Base-by-base conservation (phyloP, 2,888 invertebrate genomes). In the Torymus tubicola region DNA sequence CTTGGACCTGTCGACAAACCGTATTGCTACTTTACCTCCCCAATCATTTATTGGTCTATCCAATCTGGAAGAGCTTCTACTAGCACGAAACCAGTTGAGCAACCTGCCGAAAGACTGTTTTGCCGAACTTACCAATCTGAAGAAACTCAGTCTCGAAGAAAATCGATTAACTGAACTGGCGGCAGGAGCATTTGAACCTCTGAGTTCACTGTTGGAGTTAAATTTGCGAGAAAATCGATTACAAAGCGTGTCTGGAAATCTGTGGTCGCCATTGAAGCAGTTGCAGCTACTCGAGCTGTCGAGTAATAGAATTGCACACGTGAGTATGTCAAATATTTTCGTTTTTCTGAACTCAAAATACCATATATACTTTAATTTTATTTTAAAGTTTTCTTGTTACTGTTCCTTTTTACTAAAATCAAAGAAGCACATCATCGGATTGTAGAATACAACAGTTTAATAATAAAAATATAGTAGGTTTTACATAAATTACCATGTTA, bases 1-100 rank as follows among this genome's bases (percentile, higher is more conserved):
- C 86, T 88, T 95, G 71, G 95, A 96, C 88, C 92, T 96, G 86
- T 96, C 95, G 84, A 94, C 95, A 86, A 96, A 96, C 89, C 93
- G 93, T 77, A 92, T 96, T 24, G 94, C 94, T 85, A 93, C 93
- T 86, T 88, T 96, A 42, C 94, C 95, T 0, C 91, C 93, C 2
- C 92, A 93, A 1, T 92, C 95, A 81, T 96, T 96, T 64, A 82
- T 83, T 11, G 89, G 88, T 1, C 91, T 95, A 53, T 92, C 92
- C 84, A 94, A 93, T 86, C 90, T 96, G 55, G 94, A 94, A 85
- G 95, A 94, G 72, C 91, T 96, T 69, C 94, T 95, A 86, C 87
- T 95, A 64, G 94, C 95, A 0, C 93, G 94, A 83, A 96, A 96
- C 88, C 92, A 92, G 70, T 90, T 96, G 14, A 92, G 91, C 69